These are phyloP conservation scores for Drosophila hamatofila DNA, from an alignment of 2,888 invertebrate genomes.

Conservation along the genomic window DNA sequence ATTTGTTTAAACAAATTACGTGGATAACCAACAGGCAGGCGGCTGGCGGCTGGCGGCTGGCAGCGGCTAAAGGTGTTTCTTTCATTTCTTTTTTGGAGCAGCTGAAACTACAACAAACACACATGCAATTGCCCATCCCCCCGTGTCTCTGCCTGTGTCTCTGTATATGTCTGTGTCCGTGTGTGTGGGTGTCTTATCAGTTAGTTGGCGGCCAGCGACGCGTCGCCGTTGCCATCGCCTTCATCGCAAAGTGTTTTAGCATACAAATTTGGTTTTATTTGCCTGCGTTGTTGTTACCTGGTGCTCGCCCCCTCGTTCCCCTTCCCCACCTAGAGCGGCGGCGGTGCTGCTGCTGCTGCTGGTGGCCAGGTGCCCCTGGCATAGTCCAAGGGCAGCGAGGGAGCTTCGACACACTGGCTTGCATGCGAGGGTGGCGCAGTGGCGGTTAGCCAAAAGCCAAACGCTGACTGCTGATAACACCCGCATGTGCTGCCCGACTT, in stretches of 20 bases:
- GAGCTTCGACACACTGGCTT: constrained; percentile 6
- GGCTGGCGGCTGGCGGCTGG: constrained; percentile 5
- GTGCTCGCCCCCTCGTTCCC: neutral
- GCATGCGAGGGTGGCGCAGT: constrained; percentile 34
- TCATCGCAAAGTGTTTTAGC: constrained; percentile 76
- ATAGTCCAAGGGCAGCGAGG: constrained; percentile 26
- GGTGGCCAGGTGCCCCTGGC: constrained; percentile 54
- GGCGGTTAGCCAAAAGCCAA: constrained; percentile 69
- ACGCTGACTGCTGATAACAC: constrained; percentile 74
- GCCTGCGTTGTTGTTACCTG: constrained; percentile 52
- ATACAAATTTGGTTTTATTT: constrained; percentile 80
- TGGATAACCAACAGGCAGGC: constrained; percentile 55
- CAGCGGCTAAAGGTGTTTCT: constrained; percentile 41
- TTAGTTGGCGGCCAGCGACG: constrained; percentile 55
- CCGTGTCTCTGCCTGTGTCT: neutral
- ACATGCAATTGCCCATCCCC: constrained; percentile 38
- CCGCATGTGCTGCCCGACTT: constrained; percentile 61
- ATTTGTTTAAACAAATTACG: constrained; percentile 81
- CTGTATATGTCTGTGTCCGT: neutral
- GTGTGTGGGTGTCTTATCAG: constrained; percentile 61
- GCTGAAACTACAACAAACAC: constrained; percentile 60
- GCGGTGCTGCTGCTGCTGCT: constrained; percentile 31
- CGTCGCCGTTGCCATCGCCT: constrained; percentile 32
- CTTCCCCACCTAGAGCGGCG: neutral
- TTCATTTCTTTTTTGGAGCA: constrained; percentile 37